Evolutionary conservation across 37 sponge, comb jelly and placozoan species (phyloP).

Genomic region (Petrosia ficiformis): DNA sequence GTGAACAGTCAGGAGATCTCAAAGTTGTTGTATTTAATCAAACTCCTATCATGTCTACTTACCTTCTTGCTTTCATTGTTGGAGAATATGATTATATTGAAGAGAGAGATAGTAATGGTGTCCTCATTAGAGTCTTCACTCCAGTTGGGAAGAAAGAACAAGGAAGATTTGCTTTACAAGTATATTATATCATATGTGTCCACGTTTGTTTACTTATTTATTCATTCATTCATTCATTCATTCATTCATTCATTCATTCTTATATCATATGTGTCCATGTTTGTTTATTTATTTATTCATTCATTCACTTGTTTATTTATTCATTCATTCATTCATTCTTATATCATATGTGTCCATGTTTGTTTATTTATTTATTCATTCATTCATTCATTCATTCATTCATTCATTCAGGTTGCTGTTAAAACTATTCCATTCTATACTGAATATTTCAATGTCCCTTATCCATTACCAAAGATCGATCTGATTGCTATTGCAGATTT

Average conservation of each 20-base stretch:
- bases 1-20: slow-evolving; percentile 38
- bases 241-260: background rate
- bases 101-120: slow-evolving; percentile 60
- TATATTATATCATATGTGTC: background rate
- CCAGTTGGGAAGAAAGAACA: slow-evolving; percentile 87
- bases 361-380: too few species aligned
- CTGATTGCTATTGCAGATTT: slow-evolving; percentile 88
- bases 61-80: slow-evolving; percentile 89
- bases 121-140: slow-evolving; percentile 83
- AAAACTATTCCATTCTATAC: slow-evolving; percentile 94
- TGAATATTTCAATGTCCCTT: slow-evolving; percentile 80
- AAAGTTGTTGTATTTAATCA: slow-evolving; percentile 57
- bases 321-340: background rate
- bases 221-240: background rate
- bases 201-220: background rate
- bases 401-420: slow-evolving; percentile 43
- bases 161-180: slow-evolving; percentile 69
- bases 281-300: background rate
- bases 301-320: background rate
- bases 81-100: slow-evolving; percentile 95
- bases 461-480: slow-evolving; percentile 80
- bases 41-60: slow-evolving; percentile 89
- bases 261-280: too few species aligned
- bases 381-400: background rate
- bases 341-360: too few species aligned